Evolutionary conservation across 2,888 invertebrate species (phyloP).

Genomic region (Chrysolina americana): DNA sequence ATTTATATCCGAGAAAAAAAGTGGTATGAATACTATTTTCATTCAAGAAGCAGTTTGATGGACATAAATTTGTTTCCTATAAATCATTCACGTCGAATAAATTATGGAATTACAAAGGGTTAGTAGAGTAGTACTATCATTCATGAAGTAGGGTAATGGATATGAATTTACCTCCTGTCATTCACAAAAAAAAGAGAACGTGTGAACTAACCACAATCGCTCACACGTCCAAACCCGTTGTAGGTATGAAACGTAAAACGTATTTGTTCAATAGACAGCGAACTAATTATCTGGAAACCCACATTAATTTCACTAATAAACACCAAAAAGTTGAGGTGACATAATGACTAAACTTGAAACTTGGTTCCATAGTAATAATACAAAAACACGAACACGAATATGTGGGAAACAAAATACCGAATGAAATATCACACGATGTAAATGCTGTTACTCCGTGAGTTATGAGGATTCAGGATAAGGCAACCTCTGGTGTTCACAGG

Average conservation of each 20-base stretch:
- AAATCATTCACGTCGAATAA: too few relatives aligned
- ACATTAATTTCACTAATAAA: neutral
- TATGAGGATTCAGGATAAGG: slow-evolving; percentile 7
- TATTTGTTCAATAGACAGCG: neutral
- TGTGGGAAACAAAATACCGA: slow-evolving; percentile 8
- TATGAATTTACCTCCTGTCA: too few relatives aligned
- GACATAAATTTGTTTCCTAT: too few relatives aligned
- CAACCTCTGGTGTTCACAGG: neutral
- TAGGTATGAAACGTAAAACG: neutral
- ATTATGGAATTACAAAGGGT: too few relatives aligned
- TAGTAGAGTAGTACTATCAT: too few relatives aligned
- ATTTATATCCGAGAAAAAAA: too few relatives aligned
- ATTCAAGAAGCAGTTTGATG: too few relatives aligned
- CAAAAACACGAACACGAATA: slow-evolving; percentile 11
- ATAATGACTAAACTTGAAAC: slow-evolving; percentile 1
- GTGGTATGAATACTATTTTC: too few relatives aligned
- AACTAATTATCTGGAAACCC: neutral
- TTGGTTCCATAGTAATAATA: neutral
- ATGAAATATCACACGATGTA: slow-evolving; percentile 18
- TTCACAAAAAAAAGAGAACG: too few relatives aligned
- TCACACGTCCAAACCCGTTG: too few relatives aligned
- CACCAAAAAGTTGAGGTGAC: slow-evolving; percentile 1
- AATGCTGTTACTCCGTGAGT: slow-evolving; percentile 13
- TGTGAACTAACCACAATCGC: too few relatives aligned
- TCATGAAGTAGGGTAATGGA: too few relatives aligned